Evolutionary conservation across 2,113 vertebrate genomes (phyloP).

Genomic region (Oryzias melastigma): DNA sequence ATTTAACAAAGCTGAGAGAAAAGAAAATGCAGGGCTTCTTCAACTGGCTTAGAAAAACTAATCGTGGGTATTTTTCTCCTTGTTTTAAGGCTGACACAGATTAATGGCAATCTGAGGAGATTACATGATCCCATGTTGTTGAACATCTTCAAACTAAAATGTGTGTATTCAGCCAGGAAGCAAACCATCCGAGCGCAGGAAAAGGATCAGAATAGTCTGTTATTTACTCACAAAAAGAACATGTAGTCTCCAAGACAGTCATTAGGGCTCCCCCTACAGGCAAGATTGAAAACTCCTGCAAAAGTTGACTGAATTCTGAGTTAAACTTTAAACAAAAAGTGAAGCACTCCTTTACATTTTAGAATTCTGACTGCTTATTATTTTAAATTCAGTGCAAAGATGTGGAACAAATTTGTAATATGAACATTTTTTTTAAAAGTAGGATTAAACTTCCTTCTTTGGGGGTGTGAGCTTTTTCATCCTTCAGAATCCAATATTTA

Average conservation of each 20-base stretch:
- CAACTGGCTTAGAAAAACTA: constrained; percentile 63
- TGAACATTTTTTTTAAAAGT: background rate
- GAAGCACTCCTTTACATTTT: constrained; percentile 11
- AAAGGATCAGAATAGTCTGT: constrained; percentile 37
- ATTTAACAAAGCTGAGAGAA: constrained; percentile 39
- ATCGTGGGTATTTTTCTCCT: constrained; percentile 55
- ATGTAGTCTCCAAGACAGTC: constrained; percentile 25
- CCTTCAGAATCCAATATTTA: constrained; percentile 34
- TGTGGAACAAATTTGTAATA: too few relatives aligned
- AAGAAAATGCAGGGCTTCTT: constrained; percentile 25
- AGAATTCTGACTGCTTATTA: constrained; percentile 8
- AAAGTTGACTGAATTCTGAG: background rate
- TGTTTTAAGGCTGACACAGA: constrained; percentile 54
- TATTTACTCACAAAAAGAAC: constrained; percentile 12
- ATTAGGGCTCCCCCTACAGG: constrained; percentile 71
- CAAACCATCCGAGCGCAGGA: constrained; percentile 25
- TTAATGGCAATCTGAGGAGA: constrained; percentile 56
- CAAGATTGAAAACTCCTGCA: constrained; percentile 3
- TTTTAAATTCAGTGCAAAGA: background rate
- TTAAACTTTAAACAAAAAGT: background rate
- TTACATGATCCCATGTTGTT: constrained; percentile 48
- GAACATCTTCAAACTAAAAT: constrained; percentile 39
- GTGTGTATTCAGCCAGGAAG: constrained; percentile 20
- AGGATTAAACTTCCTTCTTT: constrained; percentile 17
- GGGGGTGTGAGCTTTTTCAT: constrained; percentile 30